phyloP scores from a whole-genome alignment of 2,888 invertebrate species.

The Busseola fusca region DNA sequence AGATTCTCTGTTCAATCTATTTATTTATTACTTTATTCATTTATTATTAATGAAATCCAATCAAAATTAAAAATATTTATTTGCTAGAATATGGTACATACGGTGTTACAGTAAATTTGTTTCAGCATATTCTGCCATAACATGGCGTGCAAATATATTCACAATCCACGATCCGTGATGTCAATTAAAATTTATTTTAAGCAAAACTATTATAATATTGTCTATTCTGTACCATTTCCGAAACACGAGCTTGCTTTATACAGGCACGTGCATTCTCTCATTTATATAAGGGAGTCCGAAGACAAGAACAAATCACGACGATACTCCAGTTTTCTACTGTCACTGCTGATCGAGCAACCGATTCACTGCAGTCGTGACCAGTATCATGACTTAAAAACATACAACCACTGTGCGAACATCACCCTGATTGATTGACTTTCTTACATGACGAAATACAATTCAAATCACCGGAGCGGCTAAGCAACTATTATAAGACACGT shows the following conservation, averaged over 20 bases:
- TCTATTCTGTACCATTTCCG: not conserved
- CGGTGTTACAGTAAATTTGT: too few species aligned
- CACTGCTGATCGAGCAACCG: slow-evolving; percentile 36
- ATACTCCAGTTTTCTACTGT: slow-evolving; percentile 18
- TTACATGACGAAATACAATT: slow-evolving; percentile 43
- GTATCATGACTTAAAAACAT: slow-evolving; percentile 14
- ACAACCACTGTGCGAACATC: slow-evolving; percentile 19
- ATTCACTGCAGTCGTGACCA: slow-evolving; percentile 39
- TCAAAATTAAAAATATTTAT: too few species aligned
- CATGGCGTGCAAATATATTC: too few species aligned
- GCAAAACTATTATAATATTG: not conserved
- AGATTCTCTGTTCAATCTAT: not conserved
- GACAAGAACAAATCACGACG: slow-evolving; percentile 27
- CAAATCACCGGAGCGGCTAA: slow-evolving; percentile 24
- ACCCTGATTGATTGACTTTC: slow-evolving; percentile 35
- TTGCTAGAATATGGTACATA: too few species aligned
- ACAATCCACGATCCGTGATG: too few species aligned
- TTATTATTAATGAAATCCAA: too few species aligned
- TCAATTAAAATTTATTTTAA: too few species aligned
- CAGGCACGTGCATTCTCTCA: slow-evolving; percentile 4
- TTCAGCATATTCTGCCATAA: too few species aligned
- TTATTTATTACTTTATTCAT: too few species aligned
- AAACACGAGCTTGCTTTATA: slow-evolving; percentile 1
- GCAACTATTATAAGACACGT: slow-evolving; percentile 31
- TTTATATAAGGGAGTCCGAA: slow-evolving; percentile 15